phyloP scores from a whole-genome alignment of 2,113 vertebrate genomes.

The Ranitomeya variabilis region DNA sequence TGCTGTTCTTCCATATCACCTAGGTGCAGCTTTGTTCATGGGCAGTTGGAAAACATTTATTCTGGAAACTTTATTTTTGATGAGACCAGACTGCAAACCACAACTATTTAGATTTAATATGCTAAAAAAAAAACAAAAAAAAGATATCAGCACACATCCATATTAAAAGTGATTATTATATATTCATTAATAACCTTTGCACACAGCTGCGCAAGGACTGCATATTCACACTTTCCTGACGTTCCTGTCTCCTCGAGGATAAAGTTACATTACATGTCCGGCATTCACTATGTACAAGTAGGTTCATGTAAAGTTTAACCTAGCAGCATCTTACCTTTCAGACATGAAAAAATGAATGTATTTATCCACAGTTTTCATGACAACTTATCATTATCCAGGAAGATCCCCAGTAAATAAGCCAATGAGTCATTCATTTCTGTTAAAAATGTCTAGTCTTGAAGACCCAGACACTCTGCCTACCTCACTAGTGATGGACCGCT shows the following conservation, averaged over 20 bases:
- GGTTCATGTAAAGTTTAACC: slow-evolving; percentile 36
- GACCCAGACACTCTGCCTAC: no score
- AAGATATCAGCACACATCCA: not conserved
- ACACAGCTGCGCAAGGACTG: slow-evolving; percentile 5
- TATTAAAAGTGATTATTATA: not conserved
- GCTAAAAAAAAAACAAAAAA: not conserved
- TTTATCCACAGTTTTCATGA: not conserved
- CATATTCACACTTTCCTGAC: slow-evolving; percentile 37
- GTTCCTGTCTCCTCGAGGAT: not conserved
- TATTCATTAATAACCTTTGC: slow-evolving; percentile 45
- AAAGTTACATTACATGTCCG: not conserved
- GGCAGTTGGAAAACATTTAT: no score
- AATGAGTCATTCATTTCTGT: not conserved
- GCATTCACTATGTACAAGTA: not conserved
- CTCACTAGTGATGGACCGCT: no score
- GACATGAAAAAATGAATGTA: not conserved
- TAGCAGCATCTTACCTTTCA: not conserved
- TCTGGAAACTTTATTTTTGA: not conserved
- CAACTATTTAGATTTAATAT: not conserved
- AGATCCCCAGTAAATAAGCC: not conserved
- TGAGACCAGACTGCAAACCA: not conserved
- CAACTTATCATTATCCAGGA: not conserved
- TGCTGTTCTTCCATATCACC: no score
- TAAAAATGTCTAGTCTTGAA: no score
- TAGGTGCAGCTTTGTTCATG: no score